Base-by-base conservation (phyloP, 2,797 vertebrate genomes). In the Microhierax caerulescens region DNA sequence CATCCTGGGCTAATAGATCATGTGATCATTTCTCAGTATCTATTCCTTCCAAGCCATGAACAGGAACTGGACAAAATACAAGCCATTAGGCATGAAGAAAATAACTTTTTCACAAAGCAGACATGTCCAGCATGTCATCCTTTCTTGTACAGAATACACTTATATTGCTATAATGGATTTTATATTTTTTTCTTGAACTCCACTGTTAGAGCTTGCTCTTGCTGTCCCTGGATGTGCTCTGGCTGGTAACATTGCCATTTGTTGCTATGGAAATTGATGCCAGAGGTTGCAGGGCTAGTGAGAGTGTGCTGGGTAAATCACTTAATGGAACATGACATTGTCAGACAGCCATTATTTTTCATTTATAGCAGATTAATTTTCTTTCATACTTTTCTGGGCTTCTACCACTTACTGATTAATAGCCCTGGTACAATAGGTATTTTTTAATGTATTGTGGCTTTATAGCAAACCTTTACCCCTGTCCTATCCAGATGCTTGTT, bases 261-360 rank as follows among this genome's bases (percentile, higher is more conserved):
- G 93, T 97, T 95, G 89, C 96, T 95, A 95, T 95, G 93, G 94
- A 95, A 97, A 96, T 94, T 57, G n/a, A 88, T 90, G 73, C 34
- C 85, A 92, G 83, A 81, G 65, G 91, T 93, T 93, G 18, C 56
- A 84, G 36, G 79, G 59, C 57, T 75, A 86, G 61, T 45, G 78
- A 69, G 43, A 73, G 16, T 91, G 75, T 75, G 27, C 91, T 84
- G 88, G 41, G 70, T 82, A 96, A 95, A 94, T 93, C 63, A 94
- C 69, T 94, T 94, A 92, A 90, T 94, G 82, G 90, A 95, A 95
- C 39, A 92, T 59, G 85, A 84, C 85, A 56, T 93, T 75, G 73
- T 91, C 87, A 96, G 75, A 77, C 54, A 81, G 48, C 69, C 47
- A 94, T 96, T 97, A 95, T 88, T 88, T 65, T 95, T 85, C 85